These are phyloP conservation scores for Netelia inedita DNA, from an alignment of 2,888 invertebrate genomes.

Conservation along the genomic window DNA sequence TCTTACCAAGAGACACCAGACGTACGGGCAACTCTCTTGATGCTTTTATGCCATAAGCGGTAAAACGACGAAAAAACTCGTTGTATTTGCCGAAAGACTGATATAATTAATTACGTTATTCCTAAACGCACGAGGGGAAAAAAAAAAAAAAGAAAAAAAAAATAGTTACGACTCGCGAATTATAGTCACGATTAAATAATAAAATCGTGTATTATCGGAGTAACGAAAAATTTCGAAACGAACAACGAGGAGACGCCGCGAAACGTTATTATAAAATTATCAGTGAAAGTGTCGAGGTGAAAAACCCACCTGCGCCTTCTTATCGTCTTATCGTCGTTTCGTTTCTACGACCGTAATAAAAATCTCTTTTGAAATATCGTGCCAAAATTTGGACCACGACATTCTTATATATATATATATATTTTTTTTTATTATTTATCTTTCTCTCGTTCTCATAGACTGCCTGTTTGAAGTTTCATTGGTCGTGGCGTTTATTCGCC, in stretches of 20 bases:
- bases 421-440: too few relatives aligned
- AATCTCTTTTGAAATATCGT: not conserved
- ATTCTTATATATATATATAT: too few relatives aligned
- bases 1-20: not conserved
- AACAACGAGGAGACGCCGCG: too few relatives aligned
- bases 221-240: too few relatives aligned
- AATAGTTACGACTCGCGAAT: not conserved
- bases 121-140: slow-evolving; percentile 10
- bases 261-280: too few relatives aligned
- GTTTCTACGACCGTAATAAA: not conserved
- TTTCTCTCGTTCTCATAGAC: not conserved
- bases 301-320: not conserved
- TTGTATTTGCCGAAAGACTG: not conserved
- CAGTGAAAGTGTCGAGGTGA: slow-evolving; percentile 9
- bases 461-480: not conserved
- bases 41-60: not conserved
- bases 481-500: not conserved
- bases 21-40: not conserved
- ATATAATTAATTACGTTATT: slow-evolving; percentile 52
- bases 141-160: not conserved
- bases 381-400: not conserved
- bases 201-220: not conserved
- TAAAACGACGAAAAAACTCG: slow-evolving; percentile 5
- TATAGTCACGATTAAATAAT: not conserved
- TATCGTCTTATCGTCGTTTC: not conserved